Base-by-base conservation (phyloP, 2,113 vertebrate species). In the Nettapus auritus region DNA sequence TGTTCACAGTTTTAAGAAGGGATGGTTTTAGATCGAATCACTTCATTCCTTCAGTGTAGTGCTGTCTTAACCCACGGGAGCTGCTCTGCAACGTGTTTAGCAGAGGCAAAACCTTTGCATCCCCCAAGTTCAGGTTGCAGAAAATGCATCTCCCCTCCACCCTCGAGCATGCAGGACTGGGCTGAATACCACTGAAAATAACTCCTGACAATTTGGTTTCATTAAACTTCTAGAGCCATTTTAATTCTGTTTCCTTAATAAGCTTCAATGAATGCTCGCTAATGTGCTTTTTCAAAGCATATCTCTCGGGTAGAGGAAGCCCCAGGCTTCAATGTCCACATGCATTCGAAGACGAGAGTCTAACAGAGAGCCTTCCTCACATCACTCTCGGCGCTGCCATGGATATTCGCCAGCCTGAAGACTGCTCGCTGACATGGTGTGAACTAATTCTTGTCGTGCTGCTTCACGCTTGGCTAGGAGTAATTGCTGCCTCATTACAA, bases 1-100 rank as follows among this genome's bases (percentile, higher is more conserved):
- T 7, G 62, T 84, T 95, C 75, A 60, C 4, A 2, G 1, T 80
- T 95, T 95, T 16, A 71, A 93, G 88, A 66, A 79, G 28, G 25
- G 46, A 68, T 38, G 55, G 68, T 73, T 94, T 97, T 84, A 88
- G 71, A 96, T 64, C 86, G 48, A 66, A 53, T 81, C 85, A 81
- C 34, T 94, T 89, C 75, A 82, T 70, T 82, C 76, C 77, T 89
- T 91, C 88, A 71, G 42, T 64, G 38, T 29, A 22, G 42, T 15
- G 56, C 70, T 84, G 80, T 36, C 82, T 82, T 77, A 50, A 87
- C n/a, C 75, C 57, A 31, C 64, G 78, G 75, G 14, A 56, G 66
- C n/a, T 68, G 46, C 66, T 75, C 62, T 50, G 17, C 53, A 36
- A 82, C 94, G 94, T 91, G 76, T 80, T 94, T 11, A 94, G 81